Percentiles rank a stretch among this genome's conserved stretches.
Conservation (phyloP, 2,113 vertebrate species). For the Microcebus griseorufus region DNA sequence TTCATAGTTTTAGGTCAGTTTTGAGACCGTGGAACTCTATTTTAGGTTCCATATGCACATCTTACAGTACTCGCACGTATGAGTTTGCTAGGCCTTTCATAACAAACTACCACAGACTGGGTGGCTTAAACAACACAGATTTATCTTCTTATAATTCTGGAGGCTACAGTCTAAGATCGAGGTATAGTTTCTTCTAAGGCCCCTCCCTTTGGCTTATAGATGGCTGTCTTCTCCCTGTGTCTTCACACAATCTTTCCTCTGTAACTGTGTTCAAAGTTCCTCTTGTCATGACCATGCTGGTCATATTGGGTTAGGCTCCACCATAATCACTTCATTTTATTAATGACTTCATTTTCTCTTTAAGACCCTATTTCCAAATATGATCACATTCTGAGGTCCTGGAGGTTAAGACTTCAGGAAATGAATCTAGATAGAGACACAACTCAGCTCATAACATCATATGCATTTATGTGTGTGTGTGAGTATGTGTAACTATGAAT, state of each 20-base stretch:
- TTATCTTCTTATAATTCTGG: background rate
- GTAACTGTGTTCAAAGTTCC: background rate
- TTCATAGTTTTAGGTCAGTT: background rate
- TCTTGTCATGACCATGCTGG: background rate
- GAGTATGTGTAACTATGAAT: background rate
- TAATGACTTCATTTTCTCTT: background rate
- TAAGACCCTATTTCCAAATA: background rate
- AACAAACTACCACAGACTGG: background rate
- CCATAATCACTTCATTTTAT: background rate
- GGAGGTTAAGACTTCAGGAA: background rate
- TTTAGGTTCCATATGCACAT: background rate
- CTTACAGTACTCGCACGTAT: background rate
- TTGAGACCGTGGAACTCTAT: background rate
- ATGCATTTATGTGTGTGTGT: background rate
- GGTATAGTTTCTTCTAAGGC: background rate
- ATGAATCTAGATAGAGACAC: background rate
- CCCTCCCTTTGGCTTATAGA: background rate
- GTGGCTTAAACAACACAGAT: background rate
- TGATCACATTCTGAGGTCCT: background rate
- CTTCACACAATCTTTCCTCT: background rate
- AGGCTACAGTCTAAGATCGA: background rate
- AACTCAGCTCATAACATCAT: background rate
- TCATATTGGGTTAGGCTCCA: background rate
- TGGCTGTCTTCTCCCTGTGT: background rate
- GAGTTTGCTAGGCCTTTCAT: background rate